Conservation (phyloP, 2,888 invertebrate species). For the Panzeria rudis region DNA sequence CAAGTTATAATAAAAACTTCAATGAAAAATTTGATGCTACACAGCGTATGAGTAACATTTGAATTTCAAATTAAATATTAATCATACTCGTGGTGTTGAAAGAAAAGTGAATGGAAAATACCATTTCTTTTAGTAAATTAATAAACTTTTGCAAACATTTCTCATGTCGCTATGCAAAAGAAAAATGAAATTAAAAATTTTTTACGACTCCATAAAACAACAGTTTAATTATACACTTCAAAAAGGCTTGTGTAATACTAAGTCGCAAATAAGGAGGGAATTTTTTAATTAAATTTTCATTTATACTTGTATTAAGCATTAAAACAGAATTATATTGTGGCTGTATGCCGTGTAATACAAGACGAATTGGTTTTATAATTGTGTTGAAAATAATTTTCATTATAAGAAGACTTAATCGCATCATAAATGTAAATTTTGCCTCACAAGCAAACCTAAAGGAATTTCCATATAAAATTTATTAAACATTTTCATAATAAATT, state of each 20-base stretch:
- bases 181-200: not conserved
- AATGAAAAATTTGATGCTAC: not conserved
- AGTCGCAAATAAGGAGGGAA: not conserved
- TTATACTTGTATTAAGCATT: not conserved
- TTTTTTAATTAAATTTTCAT: conserved; percentile 32
- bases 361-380: not conserved
- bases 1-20: not conserved
- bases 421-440: not conserved
- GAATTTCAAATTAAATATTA: conserved; percentile 6
- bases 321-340: not conserved
- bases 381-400: not conserved
- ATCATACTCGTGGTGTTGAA: not conserved
- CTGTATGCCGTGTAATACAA: not conserved
- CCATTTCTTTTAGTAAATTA: conserved; percentile 8
- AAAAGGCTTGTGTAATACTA: not conserved
- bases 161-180: not conserved
- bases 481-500: conserved; percentile 1
- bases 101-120: not conserved
- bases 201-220: conserved; percentile 8
- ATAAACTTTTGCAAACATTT: not conserved
- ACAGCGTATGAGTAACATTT: conserved; percentile 8
- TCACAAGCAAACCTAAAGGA: not conserved
- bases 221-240: not conserved
- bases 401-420: not conserved
- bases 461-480: conserved; percentile 2